Percentiles rank a stretch among this genome's conserved stretches.
phyloP scores from a whole-genome alignment of 2,888 invertebrate species.

The Erebia ligea region DNA sequence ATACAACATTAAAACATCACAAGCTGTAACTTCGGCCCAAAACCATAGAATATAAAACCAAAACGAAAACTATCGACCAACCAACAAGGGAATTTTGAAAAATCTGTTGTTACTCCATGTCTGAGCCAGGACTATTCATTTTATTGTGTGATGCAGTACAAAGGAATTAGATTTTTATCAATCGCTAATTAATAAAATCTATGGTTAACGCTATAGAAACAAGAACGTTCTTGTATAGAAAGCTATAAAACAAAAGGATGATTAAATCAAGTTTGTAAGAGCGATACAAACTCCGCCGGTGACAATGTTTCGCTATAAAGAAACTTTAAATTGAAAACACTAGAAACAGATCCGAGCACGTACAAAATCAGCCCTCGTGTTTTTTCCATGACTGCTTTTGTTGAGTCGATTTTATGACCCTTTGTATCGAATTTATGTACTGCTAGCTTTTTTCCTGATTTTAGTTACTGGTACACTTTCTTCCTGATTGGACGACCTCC shows the following conservation, averaged over 20 bases:
- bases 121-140: too few relatives aligned
- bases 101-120: too few relatives aligned
- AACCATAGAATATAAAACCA: too few relatives aligned
- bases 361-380: constrained; percentile 33
- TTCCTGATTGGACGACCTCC: too few relatives aligned
- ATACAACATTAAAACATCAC: too few relatives aligned
- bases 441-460: constrained; percentile 1
- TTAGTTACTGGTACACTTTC: constrained; percentile 8
- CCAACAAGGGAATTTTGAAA: too few relatives aligned
- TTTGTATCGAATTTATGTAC: constrained; percentile 21
- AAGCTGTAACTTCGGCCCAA: too few relatives aligned
- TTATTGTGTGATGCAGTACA: neutral
- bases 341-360: constrained; percentile 30
- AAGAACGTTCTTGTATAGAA: neutral
- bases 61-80: too few relatives aligned
- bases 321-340: constrained; percentile 36
- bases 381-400: constrained; percentile 31
- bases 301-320: constrained; percentile 35
- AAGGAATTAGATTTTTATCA: neutral
- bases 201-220: too few relatives aligned
- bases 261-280: constrained; percentile 31
- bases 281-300: constrained; percentile 29
- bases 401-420: constrained; percentile 23
- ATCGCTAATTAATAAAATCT: neutral
- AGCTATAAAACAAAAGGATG: constrained; percentile 28